Evolutionary conservation across 30 jellyfish, hydroid and myxozoan species (phyloP).

Genomic region (Aurelia aurita complex sp. Pacific): DNA sequence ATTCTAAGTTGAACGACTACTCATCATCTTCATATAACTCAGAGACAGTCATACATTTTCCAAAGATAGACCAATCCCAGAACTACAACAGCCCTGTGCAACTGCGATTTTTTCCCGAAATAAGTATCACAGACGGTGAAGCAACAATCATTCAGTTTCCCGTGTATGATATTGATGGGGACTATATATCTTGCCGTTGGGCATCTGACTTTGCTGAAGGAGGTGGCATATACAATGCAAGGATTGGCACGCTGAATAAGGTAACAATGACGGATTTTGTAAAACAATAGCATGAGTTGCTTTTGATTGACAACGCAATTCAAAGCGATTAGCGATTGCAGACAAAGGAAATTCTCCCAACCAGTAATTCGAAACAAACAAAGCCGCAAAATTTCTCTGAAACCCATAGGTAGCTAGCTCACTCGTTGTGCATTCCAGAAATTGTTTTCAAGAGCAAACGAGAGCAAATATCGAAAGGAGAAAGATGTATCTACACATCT

Average conservation of each 20-base stretch:
- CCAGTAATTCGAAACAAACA: too few species aligned
- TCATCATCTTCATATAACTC: constrained; percentile 26
- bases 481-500: too few species aligned
- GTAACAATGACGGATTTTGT: neutral
- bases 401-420: too few species aligned
- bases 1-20: neutral
- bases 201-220: constrained; percentile 16
- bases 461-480: too few species aligned
- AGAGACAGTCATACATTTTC: constrained; percentile 15
- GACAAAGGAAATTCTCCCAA: too few species aligned
- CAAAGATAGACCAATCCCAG: neutral
- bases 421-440: too few species aligned
- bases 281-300: too few species aligned
- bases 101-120: constrained; percentile 8
- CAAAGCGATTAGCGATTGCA: too few species aligned
- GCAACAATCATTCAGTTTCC: neutral
- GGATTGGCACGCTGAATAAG: constrained; percentile 1
- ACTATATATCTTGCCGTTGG: constrained; percentile 26
- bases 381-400: too few species aligned
- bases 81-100: constrained; percentile 38
- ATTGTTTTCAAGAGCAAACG: too few species aligned
- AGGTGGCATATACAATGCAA: constrained; percentile 23
- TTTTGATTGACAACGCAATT: too few species aligned
- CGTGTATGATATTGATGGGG: constrained; percentile 19
- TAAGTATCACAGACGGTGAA: neutral